Evolutionary conservation across 2,888 invertebrate species (phyloP).

Genomic region (Lasioglossum malachurum): DNA sequence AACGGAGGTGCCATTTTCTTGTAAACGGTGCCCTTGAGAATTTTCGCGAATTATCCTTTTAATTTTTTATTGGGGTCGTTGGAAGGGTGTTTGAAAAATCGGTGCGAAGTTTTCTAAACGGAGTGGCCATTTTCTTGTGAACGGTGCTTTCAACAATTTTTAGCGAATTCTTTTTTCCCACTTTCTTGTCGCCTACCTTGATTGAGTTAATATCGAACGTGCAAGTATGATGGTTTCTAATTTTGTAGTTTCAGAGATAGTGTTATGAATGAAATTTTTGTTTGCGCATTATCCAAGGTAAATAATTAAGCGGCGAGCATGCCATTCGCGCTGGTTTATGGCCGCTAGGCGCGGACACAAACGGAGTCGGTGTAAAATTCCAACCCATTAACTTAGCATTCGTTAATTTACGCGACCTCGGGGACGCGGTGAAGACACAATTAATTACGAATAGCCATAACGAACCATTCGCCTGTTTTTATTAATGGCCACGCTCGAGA

Average conservation of each 20-base stretch:
- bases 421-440: conserved; percentile 44
- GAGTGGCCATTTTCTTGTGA: not conserved
- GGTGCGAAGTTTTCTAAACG: not conserved
- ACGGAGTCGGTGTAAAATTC: conserved; percentile 38
- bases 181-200: too few species aligned
- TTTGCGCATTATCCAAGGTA: not conserved
- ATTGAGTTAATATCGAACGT: not conserved
- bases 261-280: not conserved
- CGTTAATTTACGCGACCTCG: conserved; percentile 50
- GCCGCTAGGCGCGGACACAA: not conserved
- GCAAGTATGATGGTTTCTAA: not conserved
- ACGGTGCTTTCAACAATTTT: not conserved
- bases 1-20: too few species aligned
- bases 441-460: conserved; percentile 61
- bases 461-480: conserved; percentile 61
- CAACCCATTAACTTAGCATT: conserved; percentile 49
- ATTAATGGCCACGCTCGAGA: conserved; percentile 56
- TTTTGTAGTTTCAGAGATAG: not conserved
- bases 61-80: not conserved
- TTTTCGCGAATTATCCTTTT: not conserved
- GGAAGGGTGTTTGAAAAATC: not conserved
- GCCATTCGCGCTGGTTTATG: not conserved
- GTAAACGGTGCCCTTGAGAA: too few species aligned
- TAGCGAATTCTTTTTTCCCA: not conserved
- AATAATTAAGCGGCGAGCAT: not conserved